Base-by-base conservation (phyloP, 2,113 vertebrate species). In the Thamnophis sirtalis region DNA sequence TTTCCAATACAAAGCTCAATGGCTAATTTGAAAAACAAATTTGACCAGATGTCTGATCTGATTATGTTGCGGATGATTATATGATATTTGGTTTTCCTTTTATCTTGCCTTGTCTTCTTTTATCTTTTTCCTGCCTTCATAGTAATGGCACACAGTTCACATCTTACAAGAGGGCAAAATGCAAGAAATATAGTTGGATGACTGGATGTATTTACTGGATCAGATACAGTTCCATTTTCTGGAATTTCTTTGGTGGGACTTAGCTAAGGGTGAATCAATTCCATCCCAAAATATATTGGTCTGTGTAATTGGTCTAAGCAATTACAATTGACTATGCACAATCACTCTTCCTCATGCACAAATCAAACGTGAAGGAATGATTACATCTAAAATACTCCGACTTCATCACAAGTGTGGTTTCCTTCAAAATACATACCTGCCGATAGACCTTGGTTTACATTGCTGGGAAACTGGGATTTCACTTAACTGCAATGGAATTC, bases 1-100 rank as follows among this genome's bases (percentile, higher is more conserved):
- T 91, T 87, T 91, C 21, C 33, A 87, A n/a, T 73, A 88, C 68
- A 73, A 91, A 73, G 58, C 33, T 73, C 50, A 91, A 73, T 28
- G 13, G 15, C n/a, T 49, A 51, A 86, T 86, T 63, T 63, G 48
- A 43, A 63, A 63, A 91, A 91, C 15, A n/a, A 33, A 86, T 86
- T 84, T 90, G 17, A 55, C 21, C 48, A 91, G 22, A 54, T 9
- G 15, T 28, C 58, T 89, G 9, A 50, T 90, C 17, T 48, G n/a
- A 43, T 38, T 38, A 54, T 9, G 5, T 4, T 91, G 26, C 58
- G 24, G 22, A 5, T 49, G 38, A 24, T 49, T 90, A 28, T 48
- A 24, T 90, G 15, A 91, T 48, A 85, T 21, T 26, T 17, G 43
- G 38, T n/a, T 6, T 53, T 90, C 38, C 60, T n/a, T 9, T n/a